Conservation (phyloP, 2,113 vertebrate genomes). For the Calyptomena viridis region DNA sequence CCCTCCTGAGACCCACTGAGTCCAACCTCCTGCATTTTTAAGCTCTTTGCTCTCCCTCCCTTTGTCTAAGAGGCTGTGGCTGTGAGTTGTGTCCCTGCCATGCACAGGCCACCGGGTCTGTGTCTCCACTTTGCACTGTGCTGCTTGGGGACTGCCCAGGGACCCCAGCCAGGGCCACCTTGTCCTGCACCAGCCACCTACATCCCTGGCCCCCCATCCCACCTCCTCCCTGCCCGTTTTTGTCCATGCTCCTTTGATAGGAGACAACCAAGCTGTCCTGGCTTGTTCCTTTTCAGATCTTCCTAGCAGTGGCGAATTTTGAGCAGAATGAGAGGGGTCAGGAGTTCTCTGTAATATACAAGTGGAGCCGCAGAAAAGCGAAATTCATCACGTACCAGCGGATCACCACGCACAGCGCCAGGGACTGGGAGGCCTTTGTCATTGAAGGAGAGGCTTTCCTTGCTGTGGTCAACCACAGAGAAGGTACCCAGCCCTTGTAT, state of each 20-base stretch:
- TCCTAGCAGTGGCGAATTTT: slow-evolving; percentile 90
- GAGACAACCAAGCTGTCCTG: not conserved
- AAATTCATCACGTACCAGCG: slow-evolving; percentile 85
- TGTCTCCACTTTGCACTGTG: too few species aligned
- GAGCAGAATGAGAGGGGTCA: slow-evolving; percentile 69
- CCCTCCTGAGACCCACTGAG: not conserved
- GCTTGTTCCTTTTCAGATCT: slow-evolving; percentile 76
- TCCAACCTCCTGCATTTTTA: not conserved
- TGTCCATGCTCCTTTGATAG: not conserved
- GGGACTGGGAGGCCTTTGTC: slow-evolving; percentile 94
- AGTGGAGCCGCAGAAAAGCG: slow-evolving; percentile 85
- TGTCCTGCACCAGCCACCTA: too few species aligned
- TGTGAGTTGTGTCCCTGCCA: too few species aligned
- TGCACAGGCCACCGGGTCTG: too few species aligned
- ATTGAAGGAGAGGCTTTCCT: slow-evolving; percentile 87
- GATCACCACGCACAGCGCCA: slow-evolving; percentile 85
- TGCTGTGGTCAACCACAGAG: slow-evolving; percentile 91
- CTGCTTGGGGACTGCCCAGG: too few species aligned
- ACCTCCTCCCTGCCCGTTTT: not conserved
- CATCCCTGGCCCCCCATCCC: not conserved
- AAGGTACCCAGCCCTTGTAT: slow-evolving; percentile 73
- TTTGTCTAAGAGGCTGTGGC: too few species aligned
- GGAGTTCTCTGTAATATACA: slow-evolving; percentile 91
- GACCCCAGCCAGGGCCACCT: too few species aligned
- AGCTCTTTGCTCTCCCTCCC: not conserved